Conservation (phyloP, 2,113 vertebrate genomes). For the Oriolus oriolus region DNA sequence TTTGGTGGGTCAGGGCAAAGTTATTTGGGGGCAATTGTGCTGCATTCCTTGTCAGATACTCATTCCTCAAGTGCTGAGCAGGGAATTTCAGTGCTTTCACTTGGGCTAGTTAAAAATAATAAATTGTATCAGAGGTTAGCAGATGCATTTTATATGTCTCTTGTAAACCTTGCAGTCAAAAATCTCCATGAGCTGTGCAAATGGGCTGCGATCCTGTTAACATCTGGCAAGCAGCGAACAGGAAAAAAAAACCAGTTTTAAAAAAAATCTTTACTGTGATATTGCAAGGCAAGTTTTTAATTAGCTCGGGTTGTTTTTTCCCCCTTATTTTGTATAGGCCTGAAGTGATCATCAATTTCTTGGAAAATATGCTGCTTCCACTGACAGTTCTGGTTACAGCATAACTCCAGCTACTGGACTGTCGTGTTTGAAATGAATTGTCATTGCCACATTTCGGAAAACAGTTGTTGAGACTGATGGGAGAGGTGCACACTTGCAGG, state of each 20-base stretch:
- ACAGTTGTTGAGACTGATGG: background rate
- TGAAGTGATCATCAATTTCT: background rate
- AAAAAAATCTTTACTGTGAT: conserved; percentile 1
- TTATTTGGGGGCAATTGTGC: conserved; percentile 18
- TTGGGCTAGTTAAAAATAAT: background rate
- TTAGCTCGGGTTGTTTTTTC: background rate
- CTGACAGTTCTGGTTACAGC: background rate
- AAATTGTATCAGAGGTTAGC: background rate
- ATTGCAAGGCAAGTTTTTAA: background rate
- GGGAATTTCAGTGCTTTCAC: background rate
- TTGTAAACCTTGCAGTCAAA: conserved; percentile 26
- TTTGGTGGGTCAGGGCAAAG: conserved; percentile 27
- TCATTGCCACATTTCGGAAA: background rate
- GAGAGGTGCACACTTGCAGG: background rate
- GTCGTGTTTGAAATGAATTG: background rate
- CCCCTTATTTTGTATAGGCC: background rate
- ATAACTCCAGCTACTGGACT: background rate
- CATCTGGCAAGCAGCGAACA: conserved; percentile 39
- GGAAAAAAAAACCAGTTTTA: background rate
- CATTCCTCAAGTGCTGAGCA: background rate
- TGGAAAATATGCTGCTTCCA: background rate
- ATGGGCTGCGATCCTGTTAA: background rate
- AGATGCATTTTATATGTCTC: conserved; percentile 17
- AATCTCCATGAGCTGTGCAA: conserved; percentile 47
- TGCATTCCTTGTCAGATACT: conserved; percentile 35